Percentiles rank a stretch among this genome's conserved stretches.
Evolutionary conservation across 2,113 vertebrate genomes (phyloP).

Genomic region (Nothocercus julius): DNA sequence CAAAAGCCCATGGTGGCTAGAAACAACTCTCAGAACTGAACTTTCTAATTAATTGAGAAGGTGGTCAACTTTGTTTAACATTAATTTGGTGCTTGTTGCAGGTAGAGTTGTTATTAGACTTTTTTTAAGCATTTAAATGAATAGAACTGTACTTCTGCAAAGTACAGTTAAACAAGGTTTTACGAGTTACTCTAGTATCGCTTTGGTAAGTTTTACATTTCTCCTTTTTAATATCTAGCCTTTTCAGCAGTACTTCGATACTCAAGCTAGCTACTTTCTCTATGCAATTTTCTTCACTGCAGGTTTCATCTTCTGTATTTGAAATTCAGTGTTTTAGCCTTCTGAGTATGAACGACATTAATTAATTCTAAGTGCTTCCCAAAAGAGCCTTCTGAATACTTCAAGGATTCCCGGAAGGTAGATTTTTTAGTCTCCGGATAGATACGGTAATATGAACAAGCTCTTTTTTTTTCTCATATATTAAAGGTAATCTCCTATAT

Average conservation of each 20-base stretch:
- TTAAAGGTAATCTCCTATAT: neutral
- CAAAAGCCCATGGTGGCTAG: neutral
- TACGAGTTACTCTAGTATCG: neutral
- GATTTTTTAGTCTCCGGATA: neutral
- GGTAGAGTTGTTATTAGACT: neutral
- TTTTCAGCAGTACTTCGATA: neutral
- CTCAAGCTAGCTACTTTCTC: neutral
- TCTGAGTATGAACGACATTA: accelerated
- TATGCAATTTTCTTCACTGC: neutral
- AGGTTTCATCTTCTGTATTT: neutral
- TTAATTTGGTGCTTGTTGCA: neutral
- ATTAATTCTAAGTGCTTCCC: neutral
- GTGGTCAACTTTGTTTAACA: neutral
- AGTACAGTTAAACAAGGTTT: neutral
- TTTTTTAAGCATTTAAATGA: neutral
- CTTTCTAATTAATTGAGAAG: neutral
- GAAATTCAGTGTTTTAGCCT: neutral
- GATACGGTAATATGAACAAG: accelerated
- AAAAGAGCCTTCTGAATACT: neutral
- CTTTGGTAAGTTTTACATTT: neutral
- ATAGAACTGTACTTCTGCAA: accelerated
- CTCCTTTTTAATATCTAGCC: neutral
- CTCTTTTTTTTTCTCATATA: neutral
- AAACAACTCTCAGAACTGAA: neutral
- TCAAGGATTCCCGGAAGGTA: neutral